Conservation (phyloP, 2,888 invertebrate genomes). For the Tupiocoris notatus region DNA sequence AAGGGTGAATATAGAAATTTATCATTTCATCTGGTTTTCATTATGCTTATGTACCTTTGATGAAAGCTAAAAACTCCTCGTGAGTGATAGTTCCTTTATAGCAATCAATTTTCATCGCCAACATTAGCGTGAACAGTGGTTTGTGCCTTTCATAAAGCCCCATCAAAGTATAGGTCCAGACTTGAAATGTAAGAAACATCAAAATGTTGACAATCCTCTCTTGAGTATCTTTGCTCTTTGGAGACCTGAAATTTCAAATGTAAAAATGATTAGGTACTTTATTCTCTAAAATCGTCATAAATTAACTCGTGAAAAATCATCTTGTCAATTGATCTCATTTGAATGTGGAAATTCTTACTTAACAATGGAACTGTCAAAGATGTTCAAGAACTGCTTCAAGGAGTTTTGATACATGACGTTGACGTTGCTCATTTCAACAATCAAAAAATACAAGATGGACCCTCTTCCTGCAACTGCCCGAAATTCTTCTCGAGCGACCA, state of each 20-base stretch:
- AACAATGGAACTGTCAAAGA: conserved; percentile 91
- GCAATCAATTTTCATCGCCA: conserved; percentile 93
- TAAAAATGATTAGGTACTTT: conserved; percentile 1
- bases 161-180: conserved; percentile 87
- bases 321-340: no score
- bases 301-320: not conserved
- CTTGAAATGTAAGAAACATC: conserved; percentile 83
- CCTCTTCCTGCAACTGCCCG: conserved; percentile 92
- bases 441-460: conserved; percentile 90
- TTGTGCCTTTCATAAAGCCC: conserved; percentile 93
- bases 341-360: no score
- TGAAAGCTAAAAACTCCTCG: conserved; percentile 91
- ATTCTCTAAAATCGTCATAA: not conserved
- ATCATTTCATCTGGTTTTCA: no score
- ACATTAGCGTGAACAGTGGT: conserved; percentile 85
- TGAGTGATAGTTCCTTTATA: conserved; percentile 77
- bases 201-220: conserved; percentile 88
- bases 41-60: conserved; percentile 70
- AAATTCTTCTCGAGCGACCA: conserved; percentile 90
- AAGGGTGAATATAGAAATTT: no score
- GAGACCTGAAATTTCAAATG: conserved; percentile 65
- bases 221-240: conserved; percentile 76
- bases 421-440: conserved; percentile 96
- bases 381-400: conserved; percentile 85
- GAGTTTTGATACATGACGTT: conserved; percentile 97